Evolutionary conservation across 1,140 invertebrate species (phyloP).

Genomic region (Callitettix versicolor): DNA sequence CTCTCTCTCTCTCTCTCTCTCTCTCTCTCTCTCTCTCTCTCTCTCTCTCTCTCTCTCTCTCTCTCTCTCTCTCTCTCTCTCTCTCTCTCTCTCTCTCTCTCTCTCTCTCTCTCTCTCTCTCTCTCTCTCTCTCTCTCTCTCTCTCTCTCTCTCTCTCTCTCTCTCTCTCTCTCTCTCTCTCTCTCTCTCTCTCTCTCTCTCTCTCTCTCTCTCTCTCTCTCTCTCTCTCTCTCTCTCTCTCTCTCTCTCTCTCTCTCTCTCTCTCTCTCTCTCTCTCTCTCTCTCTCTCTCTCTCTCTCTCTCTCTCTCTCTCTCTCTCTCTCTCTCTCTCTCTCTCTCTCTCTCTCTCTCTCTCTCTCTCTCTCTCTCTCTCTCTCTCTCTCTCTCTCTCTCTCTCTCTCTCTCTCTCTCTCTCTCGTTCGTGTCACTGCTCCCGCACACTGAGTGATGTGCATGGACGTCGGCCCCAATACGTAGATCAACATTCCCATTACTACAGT

Average conservation of each 20-base stretch:
- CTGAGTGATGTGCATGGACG: too few species aligned
- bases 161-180: conserved; percentile 12
- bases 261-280: conserved; percentile 17
- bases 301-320: conserved; percentile 17
- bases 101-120: conserved; percentile 12
- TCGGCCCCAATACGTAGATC: too few species aligned
- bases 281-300: conserved; percentile 17
- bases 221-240: conserved; percentile 8
- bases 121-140: conserved; percentile 12
- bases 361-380: conserved; percentile 17
- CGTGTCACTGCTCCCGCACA: too few species aligned
- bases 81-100: conserved; percentile 7
- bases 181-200: conserved; percentile 3
- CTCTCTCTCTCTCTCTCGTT: conserved; percentile 14
- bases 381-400: conserved; percentile 17
- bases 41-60: conserved; percentile 19
- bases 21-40: conserved; percentile 10
- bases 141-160: conserved; percentile 11
- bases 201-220: conserved; percentile 8
- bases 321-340: conserved; percentile 17
- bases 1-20: conserved; percentile 4
- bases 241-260: conserved; percentile 12
- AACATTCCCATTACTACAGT: too few species aligned
- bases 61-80: conserved; percentile 13
- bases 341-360: conserved; percentile 17